Conservation (phyloP, 2,797 vertebrate species). For the Neosilurus mollespiculum region DNA sequence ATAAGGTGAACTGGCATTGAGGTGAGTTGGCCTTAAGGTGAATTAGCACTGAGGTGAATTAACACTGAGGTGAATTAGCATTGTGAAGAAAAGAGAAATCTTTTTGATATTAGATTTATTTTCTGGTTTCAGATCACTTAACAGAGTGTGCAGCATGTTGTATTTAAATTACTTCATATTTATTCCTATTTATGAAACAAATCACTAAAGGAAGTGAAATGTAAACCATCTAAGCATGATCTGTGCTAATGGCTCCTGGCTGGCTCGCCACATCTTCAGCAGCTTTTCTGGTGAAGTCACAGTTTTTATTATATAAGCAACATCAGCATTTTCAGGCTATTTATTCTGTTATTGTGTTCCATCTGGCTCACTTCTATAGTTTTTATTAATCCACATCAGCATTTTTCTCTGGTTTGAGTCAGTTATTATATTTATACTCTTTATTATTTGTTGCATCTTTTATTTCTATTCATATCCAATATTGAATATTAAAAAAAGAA, state of each 20-base stretch:
- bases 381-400: not conserved
- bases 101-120: not conserved
- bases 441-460: not conserved
- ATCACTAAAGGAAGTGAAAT: not conserved
- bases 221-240: not conserved
- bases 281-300: not conserved
- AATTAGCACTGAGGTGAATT: not conserved
- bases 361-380: not conserved
- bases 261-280: not conserved
- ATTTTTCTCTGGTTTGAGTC: not conserved
- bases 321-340: not conserved
- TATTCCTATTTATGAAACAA: not conserved
- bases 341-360: not conserved
- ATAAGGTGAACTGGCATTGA: too few relatives aligned
- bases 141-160: not conserved
- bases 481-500: not conserved
- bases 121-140: not conserved
- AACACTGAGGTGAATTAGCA: not conserved
- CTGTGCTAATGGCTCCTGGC: not conserved
- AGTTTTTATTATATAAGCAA: not conserved
- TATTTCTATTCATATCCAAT: not conserved
- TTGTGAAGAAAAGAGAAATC: too few relatives aligned
- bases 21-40: too few relatives aligned
- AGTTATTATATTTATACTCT: not conserved
- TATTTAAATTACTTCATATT: not conserved